phyloP scores from a whole-genome alignment of 2,888 invertebrate genomes.

The Lysandra bellargus region DNA sequence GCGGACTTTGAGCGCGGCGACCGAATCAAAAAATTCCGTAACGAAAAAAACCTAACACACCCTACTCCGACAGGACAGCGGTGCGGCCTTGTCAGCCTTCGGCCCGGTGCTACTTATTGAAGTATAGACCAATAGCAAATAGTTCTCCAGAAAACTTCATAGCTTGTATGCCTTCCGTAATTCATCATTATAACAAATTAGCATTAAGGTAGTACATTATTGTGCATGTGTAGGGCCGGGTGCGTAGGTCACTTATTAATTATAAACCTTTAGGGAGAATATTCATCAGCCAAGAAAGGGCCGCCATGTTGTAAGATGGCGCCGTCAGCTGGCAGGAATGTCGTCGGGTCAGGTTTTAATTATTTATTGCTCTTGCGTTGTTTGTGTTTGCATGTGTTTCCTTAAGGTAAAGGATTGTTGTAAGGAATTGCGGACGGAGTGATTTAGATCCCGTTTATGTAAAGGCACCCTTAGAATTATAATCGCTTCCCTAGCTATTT shows the following conservation, averaged over 20 bases:
- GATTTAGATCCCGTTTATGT: slow-evolving; percentile 2
- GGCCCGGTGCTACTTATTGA: no score
- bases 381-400: slow-evolving; percentile 33
- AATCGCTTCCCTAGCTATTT: no score
- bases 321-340: slow-evolving; percentile 73
- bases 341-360: slow-evolving; percentile 52
- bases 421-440: not conserved
- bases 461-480: not conserved
- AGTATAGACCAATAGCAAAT: no score
- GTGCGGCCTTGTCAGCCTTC: no score
- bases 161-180: no score
- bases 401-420: slow-evolving; percentile 14
- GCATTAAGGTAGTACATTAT: not conserved
- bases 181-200: no score
- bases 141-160: no score
- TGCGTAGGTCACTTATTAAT: slow-evolving; percentile 75
- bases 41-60: no score
- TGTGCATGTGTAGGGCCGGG: slow-evolving; percentile 1
- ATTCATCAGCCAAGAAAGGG: slow-evolving; percentile 72
- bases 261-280: slow-evolving; percentile 64
- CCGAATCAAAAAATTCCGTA: no score
- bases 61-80: no score
- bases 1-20: no score
- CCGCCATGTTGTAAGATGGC: slow-evolving; percentile 75
- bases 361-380: slow-evolving; percentile 58